phyloP scores from a whole-genome alignment of 2,888 invertebrate genomes.

The Luperina testacea region DNA sequence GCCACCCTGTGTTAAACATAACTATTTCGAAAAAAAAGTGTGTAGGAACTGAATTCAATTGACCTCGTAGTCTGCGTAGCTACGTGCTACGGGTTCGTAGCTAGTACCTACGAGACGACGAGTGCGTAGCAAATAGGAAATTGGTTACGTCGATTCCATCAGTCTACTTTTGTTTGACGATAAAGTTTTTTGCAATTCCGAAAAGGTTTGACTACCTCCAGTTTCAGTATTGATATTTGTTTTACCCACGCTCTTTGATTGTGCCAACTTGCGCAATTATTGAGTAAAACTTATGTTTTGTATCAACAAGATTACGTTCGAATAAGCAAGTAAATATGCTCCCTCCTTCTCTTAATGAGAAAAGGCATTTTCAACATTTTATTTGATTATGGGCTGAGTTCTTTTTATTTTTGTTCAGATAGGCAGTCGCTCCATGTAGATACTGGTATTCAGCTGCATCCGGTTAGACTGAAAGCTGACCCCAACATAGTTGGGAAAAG shows the following conservation, averaged over 20 bases:
- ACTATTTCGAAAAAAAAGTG: no score
- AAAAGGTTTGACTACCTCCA: not conserved
- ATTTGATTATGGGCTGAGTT: no score
- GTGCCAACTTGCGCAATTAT: not conserved
- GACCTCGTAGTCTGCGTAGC: not conserved
- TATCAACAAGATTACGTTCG: not conserved
- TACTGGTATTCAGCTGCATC: no score
- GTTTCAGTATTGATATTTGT: not conserved
- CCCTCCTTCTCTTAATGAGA: no score
- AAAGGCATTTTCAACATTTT: not conserved
- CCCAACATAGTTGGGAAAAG: no score
- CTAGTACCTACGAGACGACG: not conserved
- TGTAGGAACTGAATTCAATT: not conserved
- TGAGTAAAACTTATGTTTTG: not conserved
- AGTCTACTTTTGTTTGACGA: not conserved
- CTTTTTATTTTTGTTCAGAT: no score
- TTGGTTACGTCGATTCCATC: conserved; percentile 3
- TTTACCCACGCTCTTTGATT: not conserved
- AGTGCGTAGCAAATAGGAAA: conserved; percentile 24
- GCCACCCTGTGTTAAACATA: no score
- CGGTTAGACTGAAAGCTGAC: no score
- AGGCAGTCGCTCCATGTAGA: no score
- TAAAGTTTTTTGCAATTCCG: not conserved
- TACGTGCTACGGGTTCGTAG: conserved; percentile 10
- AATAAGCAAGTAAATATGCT: not conserved